Conservation (phyloP, 2,113 vertebrate species). For the Ahaetulla prasina region DNA sequence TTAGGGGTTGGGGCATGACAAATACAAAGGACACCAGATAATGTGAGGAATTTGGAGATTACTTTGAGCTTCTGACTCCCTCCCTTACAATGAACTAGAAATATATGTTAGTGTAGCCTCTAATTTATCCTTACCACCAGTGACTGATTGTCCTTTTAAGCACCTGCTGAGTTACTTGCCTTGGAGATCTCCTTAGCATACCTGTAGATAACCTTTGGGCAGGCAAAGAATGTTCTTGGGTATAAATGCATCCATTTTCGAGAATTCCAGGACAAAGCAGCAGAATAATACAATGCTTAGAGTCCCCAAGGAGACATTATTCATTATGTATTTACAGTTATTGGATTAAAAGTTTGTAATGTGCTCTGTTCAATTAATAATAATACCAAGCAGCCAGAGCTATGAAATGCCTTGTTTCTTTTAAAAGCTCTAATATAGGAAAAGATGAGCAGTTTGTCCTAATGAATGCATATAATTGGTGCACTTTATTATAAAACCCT, state of each 20-base stretch:
- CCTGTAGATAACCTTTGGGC: neutral
- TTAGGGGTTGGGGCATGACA: neutral
- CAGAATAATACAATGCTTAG: slow-evolving; percentile 36
- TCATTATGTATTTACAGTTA: slow-evolving; percentile 72
- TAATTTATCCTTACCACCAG: slow-evolving; percentile 47
- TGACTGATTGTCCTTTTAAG: slow-evolving; percentile 35
- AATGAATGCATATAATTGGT: slow-evolving; percentile 81
- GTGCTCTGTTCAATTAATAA: slow-evolving; percentile 74
- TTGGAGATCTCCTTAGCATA: slow-evolving; percentile 18
- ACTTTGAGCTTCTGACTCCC: slow-evolving; percentile 9
- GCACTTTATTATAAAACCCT: slow-evolving; percentile 80
- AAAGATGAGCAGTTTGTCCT: slow-evolving; percentile 79
- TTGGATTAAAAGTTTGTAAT: slow-evolving; percentile 70
- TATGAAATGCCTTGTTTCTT: slow-evolving; percentile 70
- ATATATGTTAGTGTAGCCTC: slow-evolving; percentile 23
- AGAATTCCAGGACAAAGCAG: slow-evolving; percentile 23
- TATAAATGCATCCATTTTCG: slow-evolving; percentile 33
- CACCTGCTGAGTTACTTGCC: neutral
- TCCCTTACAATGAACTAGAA: slow-evolving; percentile 31
- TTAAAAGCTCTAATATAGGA: slow-evolving; percentile 70
- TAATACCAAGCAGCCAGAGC: slow-evolving; percentile 59
- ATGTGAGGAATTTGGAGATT: slow-evolving; percentile 21
- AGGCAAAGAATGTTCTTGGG: neutral
- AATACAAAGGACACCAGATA: neutral
- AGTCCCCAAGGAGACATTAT: slow-evolving; percentile 65